A percentile compares a stretch with the other conserved stretches of the same genome.
phyloP scores from a whole-genome alignment of 37 sponge, comb jelly and placozoan genomes.

The Beroe ovata region DNA sequence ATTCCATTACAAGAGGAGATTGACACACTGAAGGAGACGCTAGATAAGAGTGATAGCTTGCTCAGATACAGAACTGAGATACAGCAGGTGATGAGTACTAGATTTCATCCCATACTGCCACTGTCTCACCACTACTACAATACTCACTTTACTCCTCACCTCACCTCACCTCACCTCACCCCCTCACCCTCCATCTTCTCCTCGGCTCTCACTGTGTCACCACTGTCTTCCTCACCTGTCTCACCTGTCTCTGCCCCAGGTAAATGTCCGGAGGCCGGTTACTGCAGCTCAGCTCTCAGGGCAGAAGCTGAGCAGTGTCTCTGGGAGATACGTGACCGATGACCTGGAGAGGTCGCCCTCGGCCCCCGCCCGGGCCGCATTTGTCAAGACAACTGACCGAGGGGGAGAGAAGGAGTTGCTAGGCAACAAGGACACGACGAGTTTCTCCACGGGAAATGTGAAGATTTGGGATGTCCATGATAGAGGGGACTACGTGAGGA shows the following conservation, averaged over 20 bases:
- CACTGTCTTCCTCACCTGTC: too few species aligned
- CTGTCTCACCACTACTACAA: too few species aligned
- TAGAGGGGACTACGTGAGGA: slow-evolving; percentile 64
- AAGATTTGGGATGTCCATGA: slow-evolving; percentile 67
- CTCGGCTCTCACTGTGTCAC: too few species aligned
- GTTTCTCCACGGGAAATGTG: slow-evolving; percentile 50
- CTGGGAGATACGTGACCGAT: not conserved
- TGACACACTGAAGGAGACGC: not conserved
- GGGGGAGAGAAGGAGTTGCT: not conserved
- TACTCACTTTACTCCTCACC: too few species aligned
- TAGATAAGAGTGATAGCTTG: slow-evolving; percentile 48
- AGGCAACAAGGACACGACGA: slow-evolving; percentile 33
- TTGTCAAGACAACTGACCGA: not conserved
- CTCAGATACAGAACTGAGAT: slow-evolving; percentile 36
- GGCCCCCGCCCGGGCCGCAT: not conserved
- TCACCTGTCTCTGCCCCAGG: too few species aligned
- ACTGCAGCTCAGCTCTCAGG: slow-evolving; percentile 51
- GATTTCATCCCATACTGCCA: too few species aligned
- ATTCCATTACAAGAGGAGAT: slow-evolving; percentile 65
- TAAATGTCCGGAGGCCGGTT: not conserved
- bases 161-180: too few species aligned
- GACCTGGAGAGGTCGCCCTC: slow-evolving; percentile 28
- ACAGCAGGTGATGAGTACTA: not conserved
- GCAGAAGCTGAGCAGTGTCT: slow-evolving; percentile 33
- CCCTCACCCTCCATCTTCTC: too few species aligned